Evolutionary conservation across 2,113 vertebrate genomes (phyloP), one percentile per base, ranked within the genome.

Genomic region (Ptychochromis oligacanthus): DNA sequence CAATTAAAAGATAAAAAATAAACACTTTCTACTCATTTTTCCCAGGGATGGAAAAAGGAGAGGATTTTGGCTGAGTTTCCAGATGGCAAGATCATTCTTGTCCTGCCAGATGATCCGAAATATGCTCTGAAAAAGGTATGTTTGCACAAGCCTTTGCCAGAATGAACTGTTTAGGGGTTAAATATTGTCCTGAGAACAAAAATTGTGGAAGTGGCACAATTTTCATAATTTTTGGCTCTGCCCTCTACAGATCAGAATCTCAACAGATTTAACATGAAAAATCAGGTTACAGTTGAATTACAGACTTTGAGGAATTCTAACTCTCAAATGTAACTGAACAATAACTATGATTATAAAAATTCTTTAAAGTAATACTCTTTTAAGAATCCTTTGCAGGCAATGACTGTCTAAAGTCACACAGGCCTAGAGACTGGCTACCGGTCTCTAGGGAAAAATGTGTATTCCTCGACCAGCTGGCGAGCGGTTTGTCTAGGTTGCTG

Each of bases 11-110:
- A 34, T 7, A 54, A 34, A n/a, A 72, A 49, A 26, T 46, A 49
- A 67, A 46, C 46, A 28, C 1, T 56, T 56, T 55, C 11, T 17
- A 2, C 12, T 28, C 0, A 20, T 36, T 40, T 40, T 28, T 38
- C 17, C 14, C 67, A 99, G 98, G 99, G 98, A 4, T 99, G 99
- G 98, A 99, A 99, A 94, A 99, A 99, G 67, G 98, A 99, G 93
- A 97, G 98, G 91, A 98, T 99, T 94, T 94, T 99, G 90, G 95
- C 96, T 18, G 98, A 99, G 91, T 99, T 97, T 93, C 98, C 98
- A 2, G 98, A 99, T 88, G 98, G 98, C 76, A 99, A 97, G 91
- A 98, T 99, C 89, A 99, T 99, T 92, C 97, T 99, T 83, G 98
- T 99, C 84, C 96, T 99, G 91, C 98, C 98, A 65, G 98, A 99